A percentile compares a stretch with the other conserved stretches of the same genome.
Conservation (phyloP, 2,888 invertebrate genomes). For the Diaperis boleti region DNA sequence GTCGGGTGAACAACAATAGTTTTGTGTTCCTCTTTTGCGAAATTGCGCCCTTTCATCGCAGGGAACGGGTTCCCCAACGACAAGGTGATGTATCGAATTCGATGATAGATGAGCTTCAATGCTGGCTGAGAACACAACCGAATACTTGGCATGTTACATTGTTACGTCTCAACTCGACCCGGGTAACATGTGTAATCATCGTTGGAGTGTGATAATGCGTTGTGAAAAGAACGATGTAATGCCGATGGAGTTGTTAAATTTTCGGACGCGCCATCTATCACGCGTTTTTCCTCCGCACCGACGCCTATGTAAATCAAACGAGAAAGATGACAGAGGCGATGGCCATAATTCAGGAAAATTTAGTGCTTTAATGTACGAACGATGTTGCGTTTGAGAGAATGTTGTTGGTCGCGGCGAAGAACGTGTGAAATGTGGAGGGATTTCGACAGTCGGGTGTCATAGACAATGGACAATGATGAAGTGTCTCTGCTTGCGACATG, state of each 20-base stretch:
- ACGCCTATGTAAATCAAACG: constrained; percentile 8
- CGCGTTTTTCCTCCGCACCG: constrained; percentile 1
- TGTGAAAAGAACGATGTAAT: constrained; percentile 39
- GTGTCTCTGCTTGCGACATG: too few relatives aligned
- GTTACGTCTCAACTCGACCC: constrained; percentile 43
- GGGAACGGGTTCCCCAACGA: too few relatives aligned
- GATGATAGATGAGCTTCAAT: constrained; percentile 52
- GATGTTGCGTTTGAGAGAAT: constrained; percentile 2
- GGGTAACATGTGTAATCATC: constrained; percentile 48
- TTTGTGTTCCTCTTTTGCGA: too few relatives aligned
- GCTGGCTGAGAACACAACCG: constrained; percentile 44
- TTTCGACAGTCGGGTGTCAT: too few relatives aligned
- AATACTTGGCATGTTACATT: constrained; percentile 42
- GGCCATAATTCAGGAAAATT: constrained; percentile 8
- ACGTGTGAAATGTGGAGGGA: constrained; percentile 7
- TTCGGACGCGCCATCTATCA: constrained; percentile 35
- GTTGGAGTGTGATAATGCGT: constrained; percentile 44
- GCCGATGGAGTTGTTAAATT: constrained; percentile 40
- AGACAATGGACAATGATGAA: too few relatives aligned
- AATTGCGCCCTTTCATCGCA: too few relatives aligned
- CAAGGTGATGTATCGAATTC: constrained; percentile 51
- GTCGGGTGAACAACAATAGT: too few relatives aligned
- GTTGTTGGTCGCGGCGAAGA: background rate
- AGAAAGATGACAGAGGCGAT: background rate
- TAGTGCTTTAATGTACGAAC: constrained; percentile 13